Percentiles rank a stretch among this genome's conserved stretches.
These are phyloP conservation scores for Alentia gelatinosa DNA, from an alignment of 2,888 invertebrate species.

Conservation along the genomic window DNA sequence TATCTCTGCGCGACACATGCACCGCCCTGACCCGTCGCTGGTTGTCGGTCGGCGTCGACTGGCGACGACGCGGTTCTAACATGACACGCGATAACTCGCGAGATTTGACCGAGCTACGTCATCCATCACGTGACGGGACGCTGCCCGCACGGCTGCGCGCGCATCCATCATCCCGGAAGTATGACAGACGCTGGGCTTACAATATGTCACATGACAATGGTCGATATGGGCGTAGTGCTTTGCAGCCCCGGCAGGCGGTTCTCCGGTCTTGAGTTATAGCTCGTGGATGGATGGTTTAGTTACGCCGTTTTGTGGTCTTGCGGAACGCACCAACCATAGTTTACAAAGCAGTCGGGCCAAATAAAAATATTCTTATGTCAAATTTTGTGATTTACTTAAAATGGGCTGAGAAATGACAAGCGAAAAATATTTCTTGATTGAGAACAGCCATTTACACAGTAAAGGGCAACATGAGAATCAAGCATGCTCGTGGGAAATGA, in stretches of 20 bases:
- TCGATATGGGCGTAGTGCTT: not conserved
- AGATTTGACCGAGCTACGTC: not conserved
- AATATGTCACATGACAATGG: constrained; percentile 33
- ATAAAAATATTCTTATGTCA: too few relatives aligned
- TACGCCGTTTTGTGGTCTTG: too few relatives aligned
- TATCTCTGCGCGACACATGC: constrained; percentile 14
- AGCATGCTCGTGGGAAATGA: too few relatives aligned
- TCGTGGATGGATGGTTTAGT: too few relatives aligned
- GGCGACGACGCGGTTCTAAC: not conserved
- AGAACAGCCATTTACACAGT: too few relatives aligned
- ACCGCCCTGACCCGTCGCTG: not conserved
- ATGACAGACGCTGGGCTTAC: not conserved
- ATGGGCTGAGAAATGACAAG: too few relatives aligned
- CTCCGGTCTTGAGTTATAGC: not conserved
- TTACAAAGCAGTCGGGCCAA: too few relatives aligned
- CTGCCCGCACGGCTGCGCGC: not conserved
- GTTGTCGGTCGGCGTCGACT: not conserved
- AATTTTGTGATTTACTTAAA: too few relatives aligned
- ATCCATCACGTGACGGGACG: not conserved
- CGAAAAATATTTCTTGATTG: too few relatives aligned
- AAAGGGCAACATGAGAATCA: too few relatives aligned
- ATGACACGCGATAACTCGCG: constrained; percentile 37
- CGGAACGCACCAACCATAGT: too few relatives aligned
- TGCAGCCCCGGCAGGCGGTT: not conserved
- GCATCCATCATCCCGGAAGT: constrained; percentile 42